These are phyloP conservation scores for Tipula helvola DNA, from an alignment of 2,888 invertebrate species.

Conservation along the genomic window DNA sequence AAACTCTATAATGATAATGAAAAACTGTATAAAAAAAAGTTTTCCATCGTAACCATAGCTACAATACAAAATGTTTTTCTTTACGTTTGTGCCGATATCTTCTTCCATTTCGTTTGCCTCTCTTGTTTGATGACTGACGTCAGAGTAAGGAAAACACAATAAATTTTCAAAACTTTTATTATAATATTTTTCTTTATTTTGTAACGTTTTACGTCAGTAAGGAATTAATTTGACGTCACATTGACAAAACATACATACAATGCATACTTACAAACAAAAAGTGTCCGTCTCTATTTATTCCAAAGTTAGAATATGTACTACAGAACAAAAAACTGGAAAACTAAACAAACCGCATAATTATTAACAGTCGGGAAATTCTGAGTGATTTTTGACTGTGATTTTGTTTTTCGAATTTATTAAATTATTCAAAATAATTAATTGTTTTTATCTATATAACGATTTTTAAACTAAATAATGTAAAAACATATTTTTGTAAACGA, in stretches of 20 bases:
- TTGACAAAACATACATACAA: neutral
- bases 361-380: no score
- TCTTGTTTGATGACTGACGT: neutral
- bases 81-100: neutral
- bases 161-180: neutral
- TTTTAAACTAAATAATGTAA: no score
- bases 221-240: neutral
- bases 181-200: neutral
- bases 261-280: neutral
- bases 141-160: neutral
- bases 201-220: neutral
- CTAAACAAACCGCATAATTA: no score
- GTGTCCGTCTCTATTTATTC: neutral
- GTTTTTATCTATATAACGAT: no score
- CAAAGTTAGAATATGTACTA: neutral
- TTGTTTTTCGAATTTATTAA: no score
- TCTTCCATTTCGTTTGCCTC: neutral
- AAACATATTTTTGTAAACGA: no score
- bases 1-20: neutral
- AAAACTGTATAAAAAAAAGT: neutral
- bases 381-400: no score
- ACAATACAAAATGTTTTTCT: neutral
- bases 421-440: no score
- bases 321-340: no score
- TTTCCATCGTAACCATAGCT: neutral